These are phyloP conservation scores for Bolborhynchus lineola DNA, from an alignment of 2,113 vertebrate genomes.

Conservation along the genomic window DNA sequence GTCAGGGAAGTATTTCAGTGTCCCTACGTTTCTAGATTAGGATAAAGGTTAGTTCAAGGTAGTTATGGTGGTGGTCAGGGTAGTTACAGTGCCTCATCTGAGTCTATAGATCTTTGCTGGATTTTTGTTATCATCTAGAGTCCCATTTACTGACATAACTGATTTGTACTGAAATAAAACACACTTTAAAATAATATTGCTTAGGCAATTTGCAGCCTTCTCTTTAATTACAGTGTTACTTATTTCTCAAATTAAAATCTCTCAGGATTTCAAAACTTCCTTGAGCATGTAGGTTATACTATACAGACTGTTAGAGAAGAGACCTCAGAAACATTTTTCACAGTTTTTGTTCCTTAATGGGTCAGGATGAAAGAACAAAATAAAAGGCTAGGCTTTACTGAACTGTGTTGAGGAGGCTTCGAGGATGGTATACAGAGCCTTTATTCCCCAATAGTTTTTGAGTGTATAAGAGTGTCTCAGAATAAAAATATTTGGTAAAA, in stretches of 20 bases:
- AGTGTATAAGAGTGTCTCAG: background rate
- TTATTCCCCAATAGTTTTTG: background rate
- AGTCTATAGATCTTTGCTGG: background rate
- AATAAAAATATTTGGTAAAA: background rate
- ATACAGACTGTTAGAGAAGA: background rate
- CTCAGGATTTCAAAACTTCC: background rate
- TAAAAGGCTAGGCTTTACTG: background rate
- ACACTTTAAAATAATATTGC: background rate
- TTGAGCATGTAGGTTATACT: background rate
- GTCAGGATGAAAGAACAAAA: background rate
- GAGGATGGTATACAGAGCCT: background rate
- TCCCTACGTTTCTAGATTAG: background rate
- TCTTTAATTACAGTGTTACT: background rate
- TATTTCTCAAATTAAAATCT: background rate
- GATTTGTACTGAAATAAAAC: background rate
- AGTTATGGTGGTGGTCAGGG: background rate
- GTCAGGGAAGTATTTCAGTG: background rate
- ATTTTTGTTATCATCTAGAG: background rate
- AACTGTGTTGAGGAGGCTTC: background rate
- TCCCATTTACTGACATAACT: background rate
- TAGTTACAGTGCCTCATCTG: background rate
- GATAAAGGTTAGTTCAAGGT: background rate
- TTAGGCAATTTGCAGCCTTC: background rate
- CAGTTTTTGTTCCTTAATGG: background rate
- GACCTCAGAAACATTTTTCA: background rate